Evolutionary conservation across 2,888 invertebrate genomes (phyloP).

Genomic region (Tenthredo distinguenda): DNA sequence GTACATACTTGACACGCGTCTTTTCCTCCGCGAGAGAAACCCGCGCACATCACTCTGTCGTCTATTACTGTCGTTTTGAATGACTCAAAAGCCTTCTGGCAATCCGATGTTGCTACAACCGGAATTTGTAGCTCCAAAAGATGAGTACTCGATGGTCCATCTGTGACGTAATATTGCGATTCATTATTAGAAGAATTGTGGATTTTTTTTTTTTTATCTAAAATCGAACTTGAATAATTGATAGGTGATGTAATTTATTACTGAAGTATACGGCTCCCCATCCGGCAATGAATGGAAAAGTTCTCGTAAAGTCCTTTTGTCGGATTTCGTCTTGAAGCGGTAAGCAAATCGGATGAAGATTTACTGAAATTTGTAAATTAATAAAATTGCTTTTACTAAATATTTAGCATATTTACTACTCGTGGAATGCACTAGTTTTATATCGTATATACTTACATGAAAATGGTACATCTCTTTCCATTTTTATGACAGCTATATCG

Average conservation of each 20-base stretch:
- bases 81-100: conserved; percentile 81
- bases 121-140: conserved; percentile 87
- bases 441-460: conserved; percentile 77
- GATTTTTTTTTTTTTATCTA: not conserved
- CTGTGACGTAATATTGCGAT: conserved; percentile 75
- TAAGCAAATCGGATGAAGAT: conserved; percentile 87
- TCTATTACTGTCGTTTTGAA: conserved; percentile 82
- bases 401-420: not conserved
- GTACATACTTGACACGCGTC: conserved; percentile 85
- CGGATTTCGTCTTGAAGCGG: conserved; percentile 82
- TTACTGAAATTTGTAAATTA: conserved; percentile 22
- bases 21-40: conserved; percentile 83
- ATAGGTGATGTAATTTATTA: conserved; percentile 77
- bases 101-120: conserved; percentile 82
- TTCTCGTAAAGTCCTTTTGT: conserved; percentile 80
- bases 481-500: conserved; percentile 89
- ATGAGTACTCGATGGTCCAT: conserved; percentile 83
- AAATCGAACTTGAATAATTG: conserved; percentile 29
- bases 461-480: conserved; percentile 81
- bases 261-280: conserved; percentile 89
- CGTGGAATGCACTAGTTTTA: conserved; percentile 5
- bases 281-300: conserved; percentile 87
- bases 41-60: conserved; percentile 86
- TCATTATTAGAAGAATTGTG: conserved; percentile 10
- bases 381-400: not conserved